Base-by-base conservation (phyloP, 2,113 vertebrate genomes). In the Strigops habroptila region DNA sequence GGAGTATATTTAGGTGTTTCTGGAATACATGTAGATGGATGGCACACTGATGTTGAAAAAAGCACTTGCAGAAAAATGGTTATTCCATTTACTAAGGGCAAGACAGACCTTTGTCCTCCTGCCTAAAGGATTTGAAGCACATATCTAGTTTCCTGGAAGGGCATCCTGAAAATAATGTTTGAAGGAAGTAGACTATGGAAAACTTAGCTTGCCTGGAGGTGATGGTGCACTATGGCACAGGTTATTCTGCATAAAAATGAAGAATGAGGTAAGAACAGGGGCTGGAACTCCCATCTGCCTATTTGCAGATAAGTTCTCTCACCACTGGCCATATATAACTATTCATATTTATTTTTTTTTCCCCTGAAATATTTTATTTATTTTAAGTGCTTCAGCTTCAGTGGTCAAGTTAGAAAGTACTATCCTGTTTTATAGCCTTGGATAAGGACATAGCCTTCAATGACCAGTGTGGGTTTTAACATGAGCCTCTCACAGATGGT, bases 51-150 rank as follows among this genome's bases (percentile, higher is more conserved):
- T 35, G 14, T 3, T 37, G 12, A 57, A 49, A 71, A 82, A 80
- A 62, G 0, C 14, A 49, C 3, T 65, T 69, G 11, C 1, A 3
- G 49, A 62, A 80, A 91, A 77, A 25, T 2, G 19, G 1, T 57
- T 74, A 49, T 65, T 93, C 12, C 13, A 18, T 74, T 93, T 77
- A 69, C 59, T 37, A 8, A 44, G 17, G 33, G 15, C 12, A 69
- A 77, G 28, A 6, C 10, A 80, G 41, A 63, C 4, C 18, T 37
- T 9, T 2, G 1, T 33, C n/a, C 9, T 76, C 27, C 33, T 86
- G 21, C 37, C 35, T 71, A 33, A 82, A 82, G 13, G 13, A 37
- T 67, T 71, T 89, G 49, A 82, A 95, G 78, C 7, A 70, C n/a
- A 2, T n/a, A 22, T 6, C 22, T 86, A 30, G 52, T 68, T 86